These are phyloP conservation scores for Corythaixoides concolor DNA, from an alignment of 2,113 vertebrate genomes.

Conservation along the genomic window DNA sequence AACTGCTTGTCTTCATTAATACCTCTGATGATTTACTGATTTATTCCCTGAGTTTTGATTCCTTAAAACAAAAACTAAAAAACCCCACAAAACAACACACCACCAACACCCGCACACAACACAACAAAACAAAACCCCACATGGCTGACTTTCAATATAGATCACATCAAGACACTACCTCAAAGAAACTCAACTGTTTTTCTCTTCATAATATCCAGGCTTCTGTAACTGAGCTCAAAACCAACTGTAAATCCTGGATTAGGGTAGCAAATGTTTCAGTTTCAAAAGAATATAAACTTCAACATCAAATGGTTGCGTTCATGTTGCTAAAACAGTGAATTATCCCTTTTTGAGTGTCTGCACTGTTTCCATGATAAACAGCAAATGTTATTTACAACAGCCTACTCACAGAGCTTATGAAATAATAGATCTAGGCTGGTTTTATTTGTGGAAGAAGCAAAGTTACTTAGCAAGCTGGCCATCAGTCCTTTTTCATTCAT, in stretches of 20 bases:
- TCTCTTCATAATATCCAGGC: background rate
- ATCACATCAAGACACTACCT: background rate
- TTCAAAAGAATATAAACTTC: background rate
- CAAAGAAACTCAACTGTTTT: background rate
- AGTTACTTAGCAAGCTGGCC: background rate
- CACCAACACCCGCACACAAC: background rate
- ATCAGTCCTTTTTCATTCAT: background rate
- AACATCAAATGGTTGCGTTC: background rate
- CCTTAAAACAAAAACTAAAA: background rate
- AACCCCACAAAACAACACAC: background rate
- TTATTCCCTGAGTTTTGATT: background rate
- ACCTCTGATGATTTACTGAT: background rate
- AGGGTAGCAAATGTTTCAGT: background rate
- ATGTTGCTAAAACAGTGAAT: background rate
- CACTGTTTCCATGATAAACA: background rate
- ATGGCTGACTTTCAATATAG: background rate
- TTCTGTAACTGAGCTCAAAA: background rate
- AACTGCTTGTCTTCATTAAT: background rate
- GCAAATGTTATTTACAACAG: background rate
- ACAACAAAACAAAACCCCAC: background rate
- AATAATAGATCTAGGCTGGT: background rate
- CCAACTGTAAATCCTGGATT: background rate
- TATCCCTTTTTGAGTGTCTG: background rate
- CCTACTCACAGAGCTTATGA: background rate
- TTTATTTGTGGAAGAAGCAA: background rate